phyloP scores from a whole-genome alignment of 1,140 invertebrate genomes.

The Hypsibius dujardini region DNA sequence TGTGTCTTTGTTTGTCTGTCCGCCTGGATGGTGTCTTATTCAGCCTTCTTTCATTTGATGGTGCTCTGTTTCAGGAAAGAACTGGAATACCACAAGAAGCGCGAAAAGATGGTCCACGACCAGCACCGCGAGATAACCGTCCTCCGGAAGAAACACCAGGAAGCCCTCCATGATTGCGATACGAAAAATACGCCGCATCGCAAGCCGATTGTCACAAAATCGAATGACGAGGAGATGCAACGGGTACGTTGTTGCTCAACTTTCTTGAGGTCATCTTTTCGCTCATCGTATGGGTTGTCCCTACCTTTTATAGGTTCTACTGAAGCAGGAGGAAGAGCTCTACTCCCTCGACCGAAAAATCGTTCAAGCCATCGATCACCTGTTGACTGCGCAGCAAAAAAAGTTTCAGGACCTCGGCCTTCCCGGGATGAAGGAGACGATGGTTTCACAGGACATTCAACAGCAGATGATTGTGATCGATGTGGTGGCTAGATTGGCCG shows the following conservation, averaged over 20 bases:
- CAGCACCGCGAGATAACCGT: neutral
- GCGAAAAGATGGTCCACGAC: neutral
- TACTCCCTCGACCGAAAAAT: neutral
- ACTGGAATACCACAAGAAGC: neutral
- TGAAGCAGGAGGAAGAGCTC: neutral
- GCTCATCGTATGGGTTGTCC: neutral
- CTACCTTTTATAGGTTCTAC: neutral
- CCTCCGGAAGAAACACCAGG: neutral
- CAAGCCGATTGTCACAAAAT: neutral
- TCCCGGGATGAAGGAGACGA: neutral
- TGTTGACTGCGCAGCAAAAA: neutral
- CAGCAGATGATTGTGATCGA: constrained; percentile 7
- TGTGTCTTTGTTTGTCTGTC: too few species aligned
- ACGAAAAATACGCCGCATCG: neutral
- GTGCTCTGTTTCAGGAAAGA: neutral
- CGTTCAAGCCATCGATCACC: neutral
- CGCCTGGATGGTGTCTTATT: too few species aligned
- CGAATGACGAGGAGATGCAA: constrained; percentile 7
- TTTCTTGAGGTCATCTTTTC: neutral
- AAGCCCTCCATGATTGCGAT: constrained; percentile 1
- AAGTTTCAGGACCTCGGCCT: neutral
- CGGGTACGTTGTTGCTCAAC: neutral
- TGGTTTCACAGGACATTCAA: neutral
- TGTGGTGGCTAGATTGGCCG: constrained; percentile 1
- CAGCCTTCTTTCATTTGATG: too few species aligned